Conservation (phyloP, 1,140 invertebrate genomes). For the Tetraneura akinire region DNA sequence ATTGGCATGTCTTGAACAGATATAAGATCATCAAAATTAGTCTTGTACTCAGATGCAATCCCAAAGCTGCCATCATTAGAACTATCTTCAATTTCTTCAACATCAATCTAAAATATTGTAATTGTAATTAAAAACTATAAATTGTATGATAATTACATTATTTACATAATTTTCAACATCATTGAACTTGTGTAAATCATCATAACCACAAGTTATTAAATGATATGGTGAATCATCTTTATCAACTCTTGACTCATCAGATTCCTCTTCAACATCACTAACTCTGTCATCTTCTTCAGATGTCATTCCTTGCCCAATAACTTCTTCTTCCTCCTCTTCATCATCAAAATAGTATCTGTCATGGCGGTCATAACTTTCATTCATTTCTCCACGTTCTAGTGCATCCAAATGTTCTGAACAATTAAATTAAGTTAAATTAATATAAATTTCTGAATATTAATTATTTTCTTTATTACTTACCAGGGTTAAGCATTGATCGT, state of each 20-base stretch:
- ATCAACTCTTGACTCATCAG: constrained; percentile 42
- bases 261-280: constrained; percentile 45
- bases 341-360: constrained; percentile 62
- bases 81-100: constrained; percentile 37
- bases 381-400: constrained; percentile 79
- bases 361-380: constrained; percentile 64
- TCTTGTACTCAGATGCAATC: constrained; percentile 41
- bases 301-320: constrained; percentile 34
- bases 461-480: constrained; percentile 58
- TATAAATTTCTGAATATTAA: constrained; percentile 25
- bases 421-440: constrained; percentile 10
- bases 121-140: not conserved
- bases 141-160: not conserved
- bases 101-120: constrained; percentile 29
- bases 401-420: constrained; percentile 73
- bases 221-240: constrained; percentile 44
- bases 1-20: constrained; percentile 44
- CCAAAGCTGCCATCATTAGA: constrained; percentile 45
- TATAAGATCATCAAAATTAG: constrained; percentile 47
- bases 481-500: constrained; percentile 87
- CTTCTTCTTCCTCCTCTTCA: constrained; percentile 60
- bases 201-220: constrained; percentile 33
- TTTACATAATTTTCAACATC: constrained; percentile 42
- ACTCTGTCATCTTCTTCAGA: constrained; percentile 38
- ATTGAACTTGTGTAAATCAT: constrained; percentile 44